Evolutionary conservation across 2,113 vertebrate species (phyloP), one percentile per base, ranked within the genome.

Genomic region (Elgaria multicarinata): DNA sequence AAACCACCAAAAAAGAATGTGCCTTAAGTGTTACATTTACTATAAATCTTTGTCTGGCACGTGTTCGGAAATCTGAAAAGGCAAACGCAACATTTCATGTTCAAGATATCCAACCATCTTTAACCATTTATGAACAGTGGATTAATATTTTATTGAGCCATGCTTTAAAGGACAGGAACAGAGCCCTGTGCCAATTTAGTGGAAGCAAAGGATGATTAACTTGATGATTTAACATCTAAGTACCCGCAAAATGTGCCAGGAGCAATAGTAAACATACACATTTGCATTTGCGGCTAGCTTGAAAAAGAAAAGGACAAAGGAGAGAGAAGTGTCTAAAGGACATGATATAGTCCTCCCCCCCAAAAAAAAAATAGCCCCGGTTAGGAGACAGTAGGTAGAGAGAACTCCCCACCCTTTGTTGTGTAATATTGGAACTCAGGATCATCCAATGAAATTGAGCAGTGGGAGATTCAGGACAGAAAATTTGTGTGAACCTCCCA

Each of bases 61-160:
- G 9, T 42, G 58, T 93, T 86, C 55, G 46, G 80, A 83, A 87
- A 87, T 58, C n/a, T 69, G 74, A 77, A 87, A 83, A 77, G 79
- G 62, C 91, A 95, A 85, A 1, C 66, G 87, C 89, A 87, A 94
- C 94, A 87, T 89, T 94, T 83, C 50, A 88, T 46, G 58, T 62
- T 62, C 58, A 62, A 62, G 58, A 62, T 53, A 91, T 92, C 95
- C 83, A 89, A 53, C n/a, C 85, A 76, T 58, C 1, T 95, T 96
- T 96, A 95, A 91, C 90, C 90, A 94, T 95, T 96, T 95, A 91
- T 92, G 90, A 97, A 88, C 90, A 83, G 83, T 42, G 93, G 91
- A 95, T 96, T 92, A 95, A 96, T 97, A 95, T 96, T 96, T 95
- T 91, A 96, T 93, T 86, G 92, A 91, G 92, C 46, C 36, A 64